These are phyloP conservation scores for Pseudorhombus dupliciocellatus DNA, from an alignment of 2,113 vertebrate species.

Conservation along the genomic window DNA sequence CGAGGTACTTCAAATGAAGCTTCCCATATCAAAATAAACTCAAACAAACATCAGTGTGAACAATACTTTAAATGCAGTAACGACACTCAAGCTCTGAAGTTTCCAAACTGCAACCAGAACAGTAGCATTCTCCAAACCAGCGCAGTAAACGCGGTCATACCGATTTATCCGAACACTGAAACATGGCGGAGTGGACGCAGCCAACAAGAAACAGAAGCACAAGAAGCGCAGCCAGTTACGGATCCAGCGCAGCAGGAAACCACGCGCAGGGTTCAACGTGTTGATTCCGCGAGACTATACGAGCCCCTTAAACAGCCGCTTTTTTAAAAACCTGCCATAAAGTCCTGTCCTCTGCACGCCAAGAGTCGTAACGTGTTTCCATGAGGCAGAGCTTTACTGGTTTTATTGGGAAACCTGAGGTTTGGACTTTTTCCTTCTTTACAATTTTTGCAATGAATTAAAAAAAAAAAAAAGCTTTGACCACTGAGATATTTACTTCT, in stretches of 20 bases:
- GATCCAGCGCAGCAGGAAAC: background rate
- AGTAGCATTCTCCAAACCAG: no score
- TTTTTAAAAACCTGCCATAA: background rate
- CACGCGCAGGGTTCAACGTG: background rate
- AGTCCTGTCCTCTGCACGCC: background rate
- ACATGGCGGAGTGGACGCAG: background rate
- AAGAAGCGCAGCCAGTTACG: background rate
- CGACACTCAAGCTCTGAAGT: no score
- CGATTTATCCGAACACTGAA: background rate
- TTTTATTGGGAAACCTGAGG: constrained; percentile 17
- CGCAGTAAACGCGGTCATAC: no score
- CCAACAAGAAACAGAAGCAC: background rate
- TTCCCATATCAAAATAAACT: no score
- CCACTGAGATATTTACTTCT: constrained; percentile 7
- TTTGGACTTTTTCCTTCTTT: constrained; percentile 25
- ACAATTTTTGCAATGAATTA: constrained; percentile 3
- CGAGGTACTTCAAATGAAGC: no score
- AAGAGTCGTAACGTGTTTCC: constrained; percentile 20
- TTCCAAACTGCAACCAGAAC: no score
- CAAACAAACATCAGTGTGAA: no score
- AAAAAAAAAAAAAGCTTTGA: constrained; percentile 1
- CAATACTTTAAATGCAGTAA: no score
- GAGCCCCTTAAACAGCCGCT: background rate
- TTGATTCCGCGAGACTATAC: constrained; percentile 22
- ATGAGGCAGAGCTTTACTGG: constrained; percentile 11